Evolutionary conservation across 2,113 vertebrate genomes (phyloP).

Genomic region (Crotalus helleri): DNA sequence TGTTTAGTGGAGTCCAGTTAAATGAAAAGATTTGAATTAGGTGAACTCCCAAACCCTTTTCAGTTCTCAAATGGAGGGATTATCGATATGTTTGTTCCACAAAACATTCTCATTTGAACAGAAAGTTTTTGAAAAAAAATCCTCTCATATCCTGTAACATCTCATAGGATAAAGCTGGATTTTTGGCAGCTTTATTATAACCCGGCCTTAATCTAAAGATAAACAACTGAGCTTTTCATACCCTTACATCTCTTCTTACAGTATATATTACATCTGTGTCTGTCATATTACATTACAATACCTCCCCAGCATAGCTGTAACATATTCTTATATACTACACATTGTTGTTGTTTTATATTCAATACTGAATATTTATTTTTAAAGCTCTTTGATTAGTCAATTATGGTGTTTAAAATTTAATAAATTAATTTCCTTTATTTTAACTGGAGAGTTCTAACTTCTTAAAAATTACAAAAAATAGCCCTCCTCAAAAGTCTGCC

Average conservation of each 20-base stretch:
- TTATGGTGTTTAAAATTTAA: not conserved
- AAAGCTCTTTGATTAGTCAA: not conserved
- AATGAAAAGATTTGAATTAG: slow-evolving; percentile 5
- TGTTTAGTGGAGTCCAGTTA: not conserved
- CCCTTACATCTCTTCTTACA: not conserved
- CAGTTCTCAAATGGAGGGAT: not conserved
- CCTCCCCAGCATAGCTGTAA: not conserved
- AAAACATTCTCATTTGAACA: not conserved
- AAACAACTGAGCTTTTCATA: not conserved
- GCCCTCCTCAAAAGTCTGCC: not conserved
- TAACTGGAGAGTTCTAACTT: not conserved
- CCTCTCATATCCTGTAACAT: not conserved
- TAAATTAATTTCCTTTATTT: not conserved
- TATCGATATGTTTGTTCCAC: not conserved
- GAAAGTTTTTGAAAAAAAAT: not conserved
- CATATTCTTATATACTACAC: not conserved
- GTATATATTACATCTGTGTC: not conserved
- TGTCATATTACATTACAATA: not conserved
- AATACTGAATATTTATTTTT: not conserved
- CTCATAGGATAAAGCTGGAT: not conserved
- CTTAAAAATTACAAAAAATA: not conserved
- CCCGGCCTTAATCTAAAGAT: not conserved
- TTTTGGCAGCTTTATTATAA: not conserved
- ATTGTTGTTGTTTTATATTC: not conserved
- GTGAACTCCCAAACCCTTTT: not conserved